Percentiles rank a stretch among this genome's conserved stretches.
phyloP scores from a whole-genome alignment of 2,888 invertebrate species.

The Linyphia triangularis region DNA sequence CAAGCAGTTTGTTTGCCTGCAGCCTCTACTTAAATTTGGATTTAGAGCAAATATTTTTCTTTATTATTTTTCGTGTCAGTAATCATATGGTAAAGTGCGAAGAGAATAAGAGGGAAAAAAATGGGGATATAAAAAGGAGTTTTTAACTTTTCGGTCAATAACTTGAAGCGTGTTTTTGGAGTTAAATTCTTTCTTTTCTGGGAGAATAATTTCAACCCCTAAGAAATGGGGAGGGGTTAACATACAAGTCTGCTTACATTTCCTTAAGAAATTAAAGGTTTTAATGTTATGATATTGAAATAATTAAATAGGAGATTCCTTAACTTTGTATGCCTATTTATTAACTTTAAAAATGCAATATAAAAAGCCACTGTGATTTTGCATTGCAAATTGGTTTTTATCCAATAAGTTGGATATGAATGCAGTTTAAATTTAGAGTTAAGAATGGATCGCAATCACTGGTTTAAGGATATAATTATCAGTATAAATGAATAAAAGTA shows the following conservation, averaged over 20 bases:
- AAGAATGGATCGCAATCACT: too few species aligned
- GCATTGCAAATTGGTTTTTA: too few species aligned
- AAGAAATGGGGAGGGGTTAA: conserved; percentile 3
- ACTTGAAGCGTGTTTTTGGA: conserved; percentile 16
- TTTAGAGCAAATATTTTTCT: conserved; percentile 58
- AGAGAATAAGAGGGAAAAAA: conserved; percentile 25
- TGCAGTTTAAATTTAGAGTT: too few species aligned
- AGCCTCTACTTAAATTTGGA: conserved; percentile 61
- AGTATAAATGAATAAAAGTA: too few species aligned
- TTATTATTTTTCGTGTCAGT: conserved; percentile 56
- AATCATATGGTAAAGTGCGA: conserved; percentile 36
- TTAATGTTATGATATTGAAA: neutral
- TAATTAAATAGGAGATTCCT: neutral
- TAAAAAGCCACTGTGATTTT: too few species aligned
- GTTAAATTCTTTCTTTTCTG: conserved; percentile 6
- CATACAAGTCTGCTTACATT: neutral
- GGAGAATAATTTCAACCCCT: conserved; percentile 30
- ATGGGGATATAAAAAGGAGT: neutral
- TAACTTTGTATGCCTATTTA: neutral
- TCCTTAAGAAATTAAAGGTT: neutral
- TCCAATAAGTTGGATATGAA: too few species aligned
- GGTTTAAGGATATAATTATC: too few species aligned
- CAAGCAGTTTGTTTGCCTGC: conserved; percentile 42
- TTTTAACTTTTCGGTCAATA: conserved; percentile 49
- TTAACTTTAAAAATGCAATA: too few species aligned